Base-by-base conservation (phyloP, 2,888 invertebrate species). In the Drosophila nigritarsus region DNA sequence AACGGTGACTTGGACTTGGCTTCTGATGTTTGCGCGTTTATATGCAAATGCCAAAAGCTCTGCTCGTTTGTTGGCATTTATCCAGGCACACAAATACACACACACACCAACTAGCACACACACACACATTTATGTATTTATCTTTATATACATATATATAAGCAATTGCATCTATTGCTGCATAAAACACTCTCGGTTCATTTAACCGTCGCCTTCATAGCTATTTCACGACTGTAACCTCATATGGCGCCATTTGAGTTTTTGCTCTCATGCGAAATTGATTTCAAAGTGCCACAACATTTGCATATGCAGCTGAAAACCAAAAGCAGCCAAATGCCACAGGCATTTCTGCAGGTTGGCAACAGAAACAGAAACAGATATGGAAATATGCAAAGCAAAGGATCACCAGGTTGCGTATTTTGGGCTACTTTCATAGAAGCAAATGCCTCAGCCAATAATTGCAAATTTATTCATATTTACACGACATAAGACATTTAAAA, bases 101-200 rank as follows among this genome's bases (percentile, higher is more conserved):
- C 29, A 45, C 36, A 34, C 8, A 24, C 38, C 27, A 42, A 42
- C 56, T 45, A 38, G 36, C 36, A 53, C 53, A 24, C 55, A 68
- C 15, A 55, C 13, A 56, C 29, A 45, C 65, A 56, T 8, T 34
- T 40, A 40, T 49, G 24, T 29, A 61, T 24, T 45, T 45, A 24
- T 45, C 15, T 24, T 24, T 45, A 20, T 15, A 24, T 15, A 45
- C 20, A 20, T 15, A 58, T 45, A 20, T 24, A 58, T 75, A 84
- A 71, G 67, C 68, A 78, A 82, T 74, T 76, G 77, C 80, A 89
- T 72, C 60, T 75, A 64, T 78, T 73, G 56, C 67, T 70, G 67
- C 80, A 82, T 82, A 85, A 85, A 78, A 80, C 78, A 77, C 85
- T 87, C 89, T 88, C 87, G 80, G 76, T 78, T 89, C 86, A 86